Conservation (phyloP, 2,888 invertebrate species). For the Zygogramma bicolorata region DNA sequence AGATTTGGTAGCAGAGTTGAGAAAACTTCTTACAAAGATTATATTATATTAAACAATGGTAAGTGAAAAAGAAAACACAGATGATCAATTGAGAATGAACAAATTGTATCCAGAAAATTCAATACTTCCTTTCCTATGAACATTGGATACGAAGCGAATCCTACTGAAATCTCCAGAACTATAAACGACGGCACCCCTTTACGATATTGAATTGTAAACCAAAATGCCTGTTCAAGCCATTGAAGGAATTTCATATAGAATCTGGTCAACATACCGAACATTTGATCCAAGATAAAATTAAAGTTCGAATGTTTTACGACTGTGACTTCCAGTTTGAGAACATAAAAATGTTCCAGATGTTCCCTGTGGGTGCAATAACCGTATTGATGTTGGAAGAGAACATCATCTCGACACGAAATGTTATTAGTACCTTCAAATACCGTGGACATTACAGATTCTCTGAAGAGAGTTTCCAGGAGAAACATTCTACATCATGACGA, state of each 20-base stretch:
- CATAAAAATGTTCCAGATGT: conserved; percentile 6
- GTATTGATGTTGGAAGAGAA: neutral
- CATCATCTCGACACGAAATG: neutral
- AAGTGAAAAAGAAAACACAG: too few species aligned
- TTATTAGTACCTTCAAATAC: neutral
- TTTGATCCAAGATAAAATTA: neutral
- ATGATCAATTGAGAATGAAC: too few species aligned
- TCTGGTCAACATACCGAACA: conserved; percentile 27
- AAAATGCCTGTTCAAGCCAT: conserved; percentile 19
- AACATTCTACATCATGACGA: too few species aligned
- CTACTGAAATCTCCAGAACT: neutral
- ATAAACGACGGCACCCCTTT: neutral
- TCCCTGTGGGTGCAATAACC: neutral
- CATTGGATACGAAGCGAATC: neutral
- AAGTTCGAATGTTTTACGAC: conserved; percentile 17
- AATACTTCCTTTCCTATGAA: neutral
- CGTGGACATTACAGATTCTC: too few species aligned
- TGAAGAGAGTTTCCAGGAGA: too few species aligned
- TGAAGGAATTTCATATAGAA: conserved; percentile 21
- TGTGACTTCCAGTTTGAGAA: neutral
- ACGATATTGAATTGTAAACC: conserved; percentile 19
- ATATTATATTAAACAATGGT: too few species aligned
- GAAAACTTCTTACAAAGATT: too few species aligned
- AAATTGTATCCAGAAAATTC: too few species aligned
- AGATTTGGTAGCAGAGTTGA: too few species aligned